These are phyloP conservation scores for Coelopa frigida DNA, from an alignment of 1,140 invertebrate genomes.

Conservation along the genomic window DNA sequence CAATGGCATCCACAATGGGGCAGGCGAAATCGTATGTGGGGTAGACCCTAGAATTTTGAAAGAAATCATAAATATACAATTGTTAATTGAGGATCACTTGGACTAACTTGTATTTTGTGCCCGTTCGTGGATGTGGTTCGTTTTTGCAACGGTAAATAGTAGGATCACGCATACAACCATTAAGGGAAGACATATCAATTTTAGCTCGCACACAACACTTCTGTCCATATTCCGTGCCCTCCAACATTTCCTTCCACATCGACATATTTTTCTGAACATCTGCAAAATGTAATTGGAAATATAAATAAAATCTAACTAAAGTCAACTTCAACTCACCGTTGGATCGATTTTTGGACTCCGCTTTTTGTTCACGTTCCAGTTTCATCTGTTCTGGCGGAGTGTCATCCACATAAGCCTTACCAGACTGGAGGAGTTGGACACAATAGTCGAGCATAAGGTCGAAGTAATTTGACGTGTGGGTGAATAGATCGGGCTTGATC, in stretches of 20 bases:
- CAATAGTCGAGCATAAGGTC: constrained; percentile 84
- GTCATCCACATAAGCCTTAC: constrained; percentile 94
- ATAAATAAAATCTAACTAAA: not conserved
- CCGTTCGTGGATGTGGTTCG: constrained; percentile 87
- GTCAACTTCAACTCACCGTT: constrained; percentile 59
- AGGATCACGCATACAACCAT: constrained; percentile 98
- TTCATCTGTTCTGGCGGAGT: constrained; percentile 94
- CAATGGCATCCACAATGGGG: constrained; percentile 95
- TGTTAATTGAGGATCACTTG: not conserved
- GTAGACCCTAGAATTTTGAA: constrained; percentile 93
- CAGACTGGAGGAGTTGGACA: constrained; percentile 78
- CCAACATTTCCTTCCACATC: constrained; percentile 94
- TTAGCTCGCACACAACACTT: constrained; percentile 93
- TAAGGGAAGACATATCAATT: constrained; percentile 93
- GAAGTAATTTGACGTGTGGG: constrained; percentile 96
- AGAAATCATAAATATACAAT: constrained; percentile 12
- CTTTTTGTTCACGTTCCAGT: constrained; percentile 80
- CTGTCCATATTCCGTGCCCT: constrained; percentile 68
- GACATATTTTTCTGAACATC: constrained; percentile 79
- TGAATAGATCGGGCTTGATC: constrained; percentile 88
- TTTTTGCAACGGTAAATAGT: constrained; percentile 98
- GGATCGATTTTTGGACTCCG: constrained; percentile 78
- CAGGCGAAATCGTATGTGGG: constrained; percentile 99
- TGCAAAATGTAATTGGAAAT: constrained; percentile 38
- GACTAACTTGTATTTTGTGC: constrained; percentile 88